phyloP scores from a whole-genome alignment of 2,113 vertebrate species.

The Alexandromys fortis region DNA sequence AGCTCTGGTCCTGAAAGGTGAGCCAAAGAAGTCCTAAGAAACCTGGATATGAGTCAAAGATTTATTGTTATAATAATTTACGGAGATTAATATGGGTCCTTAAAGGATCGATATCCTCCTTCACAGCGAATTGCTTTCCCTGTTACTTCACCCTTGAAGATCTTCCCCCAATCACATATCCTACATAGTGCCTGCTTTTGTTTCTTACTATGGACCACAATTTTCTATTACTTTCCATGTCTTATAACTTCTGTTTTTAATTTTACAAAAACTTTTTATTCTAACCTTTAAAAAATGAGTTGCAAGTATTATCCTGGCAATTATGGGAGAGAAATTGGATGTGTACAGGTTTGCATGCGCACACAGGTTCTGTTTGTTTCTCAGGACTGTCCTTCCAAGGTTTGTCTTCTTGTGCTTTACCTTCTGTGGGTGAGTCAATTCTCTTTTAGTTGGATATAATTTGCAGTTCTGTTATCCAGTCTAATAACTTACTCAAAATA shows the following conservation, averaged over 20 bases:
- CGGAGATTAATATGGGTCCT: background rate
- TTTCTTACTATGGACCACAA: background rate
- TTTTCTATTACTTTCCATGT: background rate
- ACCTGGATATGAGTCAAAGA: background rate
- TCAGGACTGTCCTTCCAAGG: background rate
- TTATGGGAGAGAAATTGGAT: background rate
- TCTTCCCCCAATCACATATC: background rate
- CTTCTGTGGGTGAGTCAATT: slow-evolving; percentile 21
- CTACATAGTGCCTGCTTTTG: background rate
- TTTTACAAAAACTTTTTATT: background rate
- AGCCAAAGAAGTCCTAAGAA: background rate
- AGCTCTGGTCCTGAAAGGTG: background rate
- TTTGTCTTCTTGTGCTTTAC: background rate
- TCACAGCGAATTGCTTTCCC: background rate
- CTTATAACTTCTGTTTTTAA: background rate
- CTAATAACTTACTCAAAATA: slow-evolving; percentile 45
- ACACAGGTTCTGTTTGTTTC: background rate
- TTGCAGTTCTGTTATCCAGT: slow-evolving; percentile 47
- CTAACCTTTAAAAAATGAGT: background rate
- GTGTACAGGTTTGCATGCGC: background rate
- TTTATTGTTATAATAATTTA: background rate
- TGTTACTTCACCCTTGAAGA: background rate
- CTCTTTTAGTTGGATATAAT: slow-evolving; percentile 58
- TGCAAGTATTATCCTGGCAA: background rate
- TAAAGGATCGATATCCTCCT: background rate